Evolutionary conservation across 2,797 vertebrate genomes (phyloP), one percentile per base, ranked within the genome.

Genomic region (Tokudaia tokunoshimensis): DNA sequence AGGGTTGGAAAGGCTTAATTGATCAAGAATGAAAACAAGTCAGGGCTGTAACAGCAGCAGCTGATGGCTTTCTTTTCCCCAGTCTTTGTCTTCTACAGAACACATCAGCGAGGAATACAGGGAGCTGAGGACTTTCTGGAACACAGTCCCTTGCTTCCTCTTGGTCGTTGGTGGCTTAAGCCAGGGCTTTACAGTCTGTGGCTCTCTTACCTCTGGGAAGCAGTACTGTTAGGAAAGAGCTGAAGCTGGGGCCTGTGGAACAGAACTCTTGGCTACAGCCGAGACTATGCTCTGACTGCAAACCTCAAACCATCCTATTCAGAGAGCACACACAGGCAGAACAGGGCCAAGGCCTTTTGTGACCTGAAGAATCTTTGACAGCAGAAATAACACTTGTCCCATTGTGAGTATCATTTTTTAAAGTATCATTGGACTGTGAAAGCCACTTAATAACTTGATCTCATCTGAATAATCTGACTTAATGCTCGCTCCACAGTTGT

Each of bases 361-460:
- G 89, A 92, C 93, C 84, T 22, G n/a, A 94, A 93, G 96, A 94
- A 80, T 80, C 91, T 84, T 81, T 93, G 95, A 88, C 84, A 91
- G 78, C 74, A 88, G 81, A 67, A 78, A 59, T 20, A 70, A 89
- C 81, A 87, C 76, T 95, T 92, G 92, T 88, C 83, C 83, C 86
- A 96, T 95, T 93, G 82, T 96, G 50, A 85, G 20, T 95, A 80
- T 81, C 82, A 80, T 83, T 96, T 97, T 83, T 72, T 44, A 52
- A 97, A 96, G 89, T 94, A 91, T 88, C 65, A 78, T 78, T 94
- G 86, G 86, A 88, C 75, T 93, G 89, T 94, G 75, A 96, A 97
- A 97, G 89, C 70, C 91, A 96, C 97, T 96, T 97, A 95, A 96
- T 95, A 97, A 96, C 89, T 95, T 97, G 91, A 97, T 94, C 96